Evolutionary conservation across 2,888 invertebrate species (phyloP).

Genomic region (Serripes groenlandicus): DNA sequence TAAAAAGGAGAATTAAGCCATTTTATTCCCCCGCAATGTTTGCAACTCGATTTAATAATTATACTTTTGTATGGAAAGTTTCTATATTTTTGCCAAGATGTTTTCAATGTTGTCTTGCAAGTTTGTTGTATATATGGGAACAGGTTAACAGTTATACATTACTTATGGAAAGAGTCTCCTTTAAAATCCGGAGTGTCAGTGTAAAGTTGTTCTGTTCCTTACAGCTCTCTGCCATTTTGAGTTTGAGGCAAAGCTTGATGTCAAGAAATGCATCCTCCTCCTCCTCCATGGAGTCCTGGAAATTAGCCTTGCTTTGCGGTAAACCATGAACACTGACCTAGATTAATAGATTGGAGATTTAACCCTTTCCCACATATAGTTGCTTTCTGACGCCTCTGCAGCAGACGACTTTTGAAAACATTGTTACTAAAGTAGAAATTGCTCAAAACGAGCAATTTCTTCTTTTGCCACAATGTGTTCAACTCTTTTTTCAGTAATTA

Average conservation of each 20-base stretch:
- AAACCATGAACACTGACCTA: constrained; percentile 79
- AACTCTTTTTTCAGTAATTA: too few species aligned
- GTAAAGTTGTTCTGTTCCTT: constrained; percentile 83
- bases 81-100: too few species aligned
- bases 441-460: not conserved
- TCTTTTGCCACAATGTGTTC: not conserved
- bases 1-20: too few species aligned
- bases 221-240: constrained; percentile 84
- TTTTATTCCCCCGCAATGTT: too few species aligned
- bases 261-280: constrained; percentile 84
- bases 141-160: too few species aligned
- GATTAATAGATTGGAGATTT: not conserved
- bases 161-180: constrained; percentile 79
- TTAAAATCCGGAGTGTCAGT: constrained; percentile 81
- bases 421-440: not conserved
- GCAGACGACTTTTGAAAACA: not conserved
- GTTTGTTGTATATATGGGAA: too few species aligned
- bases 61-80: too few species aligned
- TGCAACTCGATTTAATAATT: too few species aligned
- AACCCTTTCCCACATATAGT: not conserved
- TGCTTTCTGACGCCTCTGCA: not conserved
- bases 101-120: too few species aligned
- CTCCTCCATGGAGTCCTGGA: constrained; percentile 76
- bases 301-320: constrained; percentile 58
- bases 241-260: constrained; percentile 77